Base-by-base conservation (phyloP, 2,113 vertebrate genomes). In the Corvus moneduloides region DNA sequence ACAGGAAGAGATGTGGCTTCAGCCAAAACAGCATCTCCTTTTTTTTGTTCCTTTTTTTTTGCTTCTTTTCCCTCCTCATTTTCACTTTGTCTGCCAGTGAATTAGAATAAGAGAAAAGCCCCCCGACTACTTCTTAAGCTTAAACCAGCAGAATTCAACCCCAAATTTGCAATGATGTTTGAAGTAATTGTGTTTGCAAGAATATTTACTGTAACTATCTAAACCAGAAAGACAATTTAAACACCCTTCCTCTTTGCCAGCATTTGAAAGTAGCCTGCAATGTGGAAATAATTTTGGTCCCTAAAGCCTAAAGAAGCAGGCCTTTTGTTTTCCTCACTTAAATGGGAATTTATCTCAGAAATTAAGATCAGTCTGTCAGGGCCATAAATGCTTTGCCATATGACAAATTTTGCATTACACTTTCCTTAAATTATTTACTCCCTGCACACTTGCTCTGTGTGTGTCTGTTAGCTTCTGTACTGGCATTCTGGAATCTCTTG, bases 391-490 rank as follows among this genome's bases (percentile, higher is more conserved):
- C 91, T 85, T 46, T 96, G 73, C 74, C 67, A 77, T 96, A 92
- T 78, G 87, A 96, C 85, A 93, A 89, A 91, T 92, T 95, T 95
- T 97, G 71, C 76, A 75, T 90, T 94, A 44, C 75, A n/a, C 27
- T 94, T 97, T 58, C 91, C 51, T 93, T 84, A 96, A 95, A 89
- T 95, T 89, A 89, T 92, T 92, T 95, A 95, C 91, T 96, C 64
- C 16, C 90, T 95, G 81, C 83, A 86, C 89, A 54, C 51, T 85
- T 90, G 74, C 73, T 75, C 33, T 73, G 30, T 71, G 48, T 67
- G 41, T 90, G 72, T 80, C 84, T 93, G 82, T 64, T 75, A 71
- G 73, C 88, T 97, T 94, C 67, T 84, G 51, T 68, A 23, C 80
- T 94, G 64, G 35, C 69, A 52, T 93, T 93, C 58, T 84, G n/a